Percentiles rank a stretch among this genome's conserved stretches.
Evolutionary conservation across 2,113 vertebrate species (phyloP).

Genomic region (Salminus brasiliensis): DNA sequence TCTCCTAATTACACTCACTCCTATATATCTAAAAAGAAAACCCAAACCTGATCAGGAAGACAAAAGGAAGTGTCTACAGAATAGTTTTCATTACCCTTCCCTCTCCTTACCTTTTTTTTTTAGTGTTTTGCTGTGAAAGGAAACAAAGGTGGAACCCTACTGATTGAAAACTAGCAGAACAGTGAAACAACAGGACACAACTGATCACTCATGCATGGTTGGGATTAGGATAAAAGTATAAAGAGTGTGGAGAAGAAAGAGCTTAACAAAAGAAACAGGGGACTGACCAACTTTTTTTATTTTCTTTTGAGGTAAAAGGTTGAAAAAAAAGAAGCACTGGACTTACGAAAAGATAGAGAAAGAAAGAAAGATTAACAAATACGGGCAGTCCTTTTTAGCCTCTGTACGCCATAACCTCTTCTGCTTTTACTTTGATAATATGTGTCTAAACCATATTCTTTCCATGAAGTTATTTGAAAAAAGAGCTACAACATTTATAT

Average conservation of each 20-base stretch:
- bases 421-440: slow-evolving; percentile 71
- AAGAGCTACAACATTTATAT: neutral
- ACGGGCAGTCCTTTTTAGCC: slow-evolving; percentile 82
- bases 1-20: slow-evolving; percentile 75
- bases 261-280: slow-evolving; percentile 94
- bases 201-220: slow-evolving; percentile 98
- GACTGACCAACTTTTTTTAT: slow-evolving; percentile 93
- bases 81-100: slow-evolving; percentile 88
- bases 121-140: slow-evolving; percentile 93
- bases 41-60: slow-evolving; percentile 74
- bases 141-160: slow-evolving; percentile 95
- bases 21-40: slow-evolving; percentile 66
- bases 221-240: slow-evolving; percentile 97
- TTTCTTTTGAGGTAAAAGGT: slow-evolving; percentile 84
- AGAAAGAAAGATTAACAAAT: slow-evolving; percentile 88
- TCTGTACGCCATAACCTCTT: slow-evolving; percentile 62
- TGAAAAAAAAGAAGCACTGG: slow-evolving; percentile 78
- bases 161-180: slow-evolving; percentile 97
- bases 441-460: slow-evolving; percentile 65
- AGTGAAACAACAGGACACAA: slow-evolving; percentile 98
- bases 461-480: slow-evolving; percentile 58
- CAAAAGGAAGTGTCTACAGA: slow-evolving; percentile 86
- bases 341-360: slow-evolving; percentile 81
- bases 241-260: slow-evolving; percentile 94
- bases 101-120: slow-evolving; percentile 94